Evolutionary conservation across 2,888 invertebrate genomes (phyloP).

Genomic region (Halictus quadricinctus): DNA sequence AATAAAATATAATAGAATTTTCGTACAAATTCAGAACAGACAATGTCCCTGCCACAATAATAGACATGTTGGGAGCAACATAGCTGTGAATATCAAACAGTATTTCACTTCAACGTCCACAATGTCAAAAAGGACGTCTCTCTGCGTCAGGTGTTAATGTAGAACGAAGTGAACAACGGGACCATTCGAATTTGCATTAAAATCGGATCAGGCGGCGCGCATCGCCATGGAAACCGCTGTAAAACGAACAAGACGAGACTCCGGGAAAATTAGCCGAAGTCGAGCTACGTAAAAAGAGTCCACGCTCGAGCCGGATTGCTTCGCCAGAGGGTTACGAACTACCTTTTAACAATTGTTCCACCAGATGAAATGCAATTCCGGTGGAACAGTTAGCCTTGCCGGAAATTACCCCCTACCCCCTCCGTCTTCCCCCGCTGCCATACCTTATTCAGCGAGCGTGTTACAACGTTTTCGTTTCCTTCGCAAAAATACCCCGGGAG

Average conservation of each 20-base stretch:
- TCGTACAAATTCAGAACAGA: not conserved
- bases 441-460: constrained; percentile 19
- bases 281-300: not conserved
- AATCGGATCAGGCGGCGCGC: not conserved
- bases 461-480: constrained; percentile 33
- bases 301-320: not conserved
- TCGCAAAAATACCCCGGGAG: not conserved
- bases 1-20: not conserved
- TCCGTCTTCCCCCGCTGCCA: not conserved
- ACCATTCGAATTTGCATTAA: not conserved
- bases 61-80: not conserved
- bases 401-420: constrained; percentile 32
- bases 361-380: constrained; percentile 40
- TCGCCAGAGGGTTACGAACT: not conserved
- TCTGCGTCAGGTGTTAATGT: not conserved
- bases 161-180: not conserved
- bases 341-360: constrained; percentile 6
- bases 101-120: not conserved
- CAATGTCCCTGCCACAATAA: no score
- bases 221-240: not conserved
- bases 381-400: constrained; percentile 24
- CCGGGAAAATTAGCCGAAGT: not conserved
- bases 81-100: not conserved
- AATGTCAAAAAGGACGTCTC: not conserved
- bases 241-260: not conserved